Evolutionary conservation across 2,888 invertebrate species (phyloP).

Genomic region (Metallyticus violacea): DNA sequence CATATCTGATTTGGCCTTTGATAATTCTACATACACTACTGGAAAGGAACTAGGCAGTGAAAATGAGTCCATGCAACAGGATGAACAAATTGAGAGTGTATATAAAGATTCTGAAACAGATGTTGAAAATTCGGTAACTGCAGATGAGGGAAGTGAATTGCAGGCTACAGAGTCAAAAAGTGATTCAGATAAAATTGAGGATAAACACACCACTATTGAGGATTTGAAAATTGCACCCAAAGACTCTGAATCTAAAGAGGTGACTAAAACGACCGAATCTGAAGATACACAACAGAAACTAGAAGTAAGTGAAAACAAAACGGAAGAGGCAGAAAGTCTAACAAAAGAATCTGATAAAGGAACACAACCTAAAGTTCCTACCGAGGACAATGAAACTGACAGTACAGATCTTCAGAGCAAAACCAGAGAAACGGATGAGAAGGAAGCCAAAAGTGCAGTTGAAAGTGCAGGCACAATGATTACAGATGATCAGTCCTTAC

Average conservation of each 20-base stretch:
- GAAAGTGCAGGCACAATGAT: background rate
- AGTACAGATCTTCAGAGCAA: background rate
- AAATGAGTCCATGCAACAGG: background rate
- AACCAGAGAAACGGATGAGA: background rate
- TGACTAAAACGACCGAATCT: background rate
- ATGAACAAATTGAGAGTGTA: background rate
- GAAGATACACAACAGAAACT: background rate
- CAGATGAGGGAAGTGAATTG: background rate
- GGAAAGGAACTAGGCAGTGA: background rate
- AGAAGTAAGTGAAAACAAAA: background rate
- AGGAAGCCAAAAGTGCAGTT: background rate
- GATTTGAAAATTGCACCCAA: background rate
- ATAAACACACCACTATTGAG: background rate
- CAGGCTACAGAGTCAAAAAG: background rate
- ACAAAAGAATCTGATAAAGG: background rate
- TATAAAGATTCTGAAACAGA: background rate
- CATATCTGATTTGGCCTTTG: background rate
- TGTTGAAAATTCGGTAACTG: background rate
- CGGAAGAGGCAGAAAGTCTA: background rate
- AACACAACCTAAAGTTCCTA: background rate
- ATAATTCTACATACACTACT: background rate
- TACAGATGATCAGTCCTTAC: background rate
- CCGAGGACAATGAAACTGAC: background rate
- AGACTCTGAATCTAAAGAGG: background rate
- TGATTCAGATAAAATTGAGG: background rate